Conservation (phyloP, 2,888 invertebrate species). For the Campoplex capitator region DNA sequence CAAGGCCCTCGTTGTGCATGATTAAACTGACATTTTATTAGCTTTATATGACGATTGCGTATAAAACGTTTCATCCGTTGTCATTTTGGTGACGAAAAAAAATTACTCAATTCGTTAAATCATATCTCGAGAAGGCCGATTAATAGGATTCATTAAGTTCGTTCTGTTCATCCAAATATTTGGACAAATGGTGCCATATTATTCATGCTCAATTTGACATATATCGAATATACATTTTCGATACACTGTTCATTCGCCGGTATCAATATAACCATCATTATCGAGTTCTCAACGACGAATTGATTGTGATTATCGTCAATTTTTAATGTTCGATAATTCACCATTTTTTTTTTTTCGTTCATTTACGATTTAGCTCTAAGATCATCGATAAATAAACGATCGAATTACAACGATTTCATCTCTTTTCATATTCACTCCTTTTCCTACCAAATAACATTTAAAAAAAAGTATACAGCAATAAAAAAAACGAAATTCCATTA, state of each 20-base stretch:
- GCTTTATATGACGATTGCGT: neutral
- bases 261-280: neutral
- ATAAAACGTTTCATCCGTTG: neutral
- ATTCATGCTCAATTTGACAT: neutral
- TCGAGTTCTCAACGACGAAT: neutral
- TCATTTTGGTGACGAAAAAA: neutral
- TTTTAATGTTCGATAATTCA: neutral
- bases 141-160: neutral
- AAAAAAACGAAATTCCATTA: too few species aligned
- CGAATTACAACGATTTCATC: neutral
- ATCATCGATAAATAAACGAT: neutral
- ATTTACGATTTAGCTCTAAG: neutral
- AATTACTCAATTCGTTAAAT: neutral
- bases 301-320: neutral
- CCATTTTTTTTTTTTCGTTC: neutral
- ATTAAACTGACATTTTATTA: neutral
- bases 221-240: neutral
- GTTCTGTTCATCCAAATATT: neutral
- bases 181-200: neutral
- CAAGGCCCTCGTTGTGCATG: neutral
- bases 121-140: neutral
- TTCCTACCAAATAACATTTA: neutral
- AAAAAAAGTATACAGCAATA: too few species aligned
- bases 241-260: neutral
- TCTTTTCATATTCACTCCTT: neutral